phyloP scores from a whole-genome alignment of 2,888 invertebrate species.

The Embidobia sp. region DNA sequence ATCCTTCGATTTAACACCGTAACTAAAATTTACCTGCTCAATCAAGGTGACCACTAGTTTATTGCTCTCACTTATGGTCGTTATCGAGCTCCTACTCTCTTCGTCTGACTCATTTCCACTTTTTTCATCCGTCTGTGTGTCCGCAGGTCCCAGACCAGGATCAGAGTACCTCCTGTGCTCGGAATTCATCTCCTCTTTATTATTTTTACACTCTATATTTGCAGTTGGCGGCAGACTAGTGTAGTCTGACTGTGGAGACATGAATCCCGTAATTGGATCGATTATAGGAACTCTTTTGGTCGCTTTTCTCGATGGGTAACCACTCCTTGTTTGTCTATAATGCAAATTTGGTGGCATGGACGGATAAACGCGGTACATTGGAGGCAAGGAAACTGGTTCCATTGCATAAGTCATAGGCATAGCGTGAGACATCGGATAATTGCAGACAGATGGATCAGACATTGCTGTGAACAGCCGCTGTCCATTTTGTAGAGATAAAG shows the following conservation, averaged over 20 bases:
- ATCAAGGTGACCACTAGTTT: conserved; percentile 85
- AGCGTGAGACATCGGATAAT: conserved; percentile 75
- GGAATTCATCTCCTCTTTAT: conserved; percentile 82
- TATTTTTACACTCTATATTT: conserved; percentile 83
- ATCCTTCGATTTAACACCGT: no score
- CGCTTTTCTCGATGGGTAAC: conserved; percentile 67
- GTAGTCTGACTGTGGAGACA: conserved; percentile 76
- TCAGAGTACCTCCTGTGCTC: conserved; percentile 86
- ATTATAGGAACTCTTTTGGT: conserved; percentile 59
- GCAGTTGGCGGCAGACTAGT: conserved; percentile 89
- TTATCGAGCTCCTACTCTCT: conserved; percentile 81
- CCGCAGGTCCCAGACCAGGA: conserved; percentile 84
- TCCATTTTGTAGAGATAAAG: conserved; percentile 70
- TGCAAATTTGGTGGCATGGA: conserved; percentile 75
- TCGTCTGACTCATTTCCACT: conserved; percentile 83
- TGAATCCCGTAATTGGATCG: conserved; percentile 20
- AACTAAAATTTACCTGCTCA: no score
- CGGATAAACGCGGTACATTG: conserved; percentile 84
- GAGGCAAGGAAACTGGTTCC: conserved; percentile 86
- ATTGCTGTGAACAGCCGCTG: conserved; percentile 83
- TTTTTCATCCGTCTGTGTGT: conserved; percentile 79
- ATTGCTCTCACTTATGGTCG: conserved; percentile 84
- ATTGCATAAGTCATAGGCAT: conserved; percentile 82
- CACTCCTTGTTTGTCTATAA: conserved; percentile 70
- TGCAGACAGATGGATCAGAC: conserved; percentile 81